Evolutionary conservation across 2,113 vertebrate genomes (phyloP).

Genomic region (Phodopus roborovskii): DNA sequence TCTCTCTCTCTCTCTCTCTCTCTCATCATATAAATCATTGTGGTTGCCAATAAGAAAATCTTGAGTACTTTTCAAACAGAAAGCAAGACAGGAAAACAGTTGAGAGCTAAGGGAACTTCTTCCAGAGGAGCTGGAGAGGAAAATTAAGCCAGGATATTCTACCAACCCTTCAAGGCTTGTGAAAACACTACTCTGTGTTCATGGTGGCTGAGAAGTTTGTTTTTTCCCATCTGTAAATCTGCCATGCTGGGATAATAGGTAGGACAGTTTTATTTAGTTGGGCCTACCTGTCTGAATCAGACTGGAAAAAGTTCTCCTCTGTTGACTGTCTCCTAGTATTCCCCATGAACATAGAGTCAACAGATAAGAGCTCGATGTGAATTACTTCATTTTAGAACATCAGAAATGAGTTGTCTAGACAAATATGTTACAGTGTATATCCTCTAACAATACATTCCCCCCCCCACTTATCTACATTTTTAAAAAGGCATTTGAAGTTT

Average conservation of each 20-base stretch:
- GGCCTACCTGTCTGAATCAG: neutral
- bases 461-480: neutral
- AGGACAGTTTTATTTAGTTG: neutral
- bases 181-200: neutral
- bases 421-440: neutral
- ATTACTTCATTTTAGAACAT: neutral
- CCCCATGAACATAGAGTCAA: neutral
- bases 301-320: conserved; percentile 10
- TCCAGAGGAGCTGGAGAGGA: neutral
- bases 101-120: neutral
- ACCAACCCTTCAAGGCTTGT: neutral
- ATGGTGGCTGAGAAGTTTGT: neutral
- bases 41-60: neutral
- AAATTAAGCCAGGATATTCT: neutral
- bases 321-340: neutral
- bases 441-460: neutral
- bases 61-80: neutral
- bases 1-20: neutral
- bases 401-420: neutral
- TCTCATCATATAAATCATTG: neutral
- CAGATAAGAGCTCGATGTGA: neutral
- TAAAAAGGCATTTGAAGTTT: neutral
- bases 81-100: neutral
- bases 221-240: neutral
- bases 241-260: neutral